Percentiles rank a stretch among this genome's conserved stretches.
phyloP scores from a whole-genome alignment of 2,113 vertebrate species.

The Fukomys damarensis region DNA sequence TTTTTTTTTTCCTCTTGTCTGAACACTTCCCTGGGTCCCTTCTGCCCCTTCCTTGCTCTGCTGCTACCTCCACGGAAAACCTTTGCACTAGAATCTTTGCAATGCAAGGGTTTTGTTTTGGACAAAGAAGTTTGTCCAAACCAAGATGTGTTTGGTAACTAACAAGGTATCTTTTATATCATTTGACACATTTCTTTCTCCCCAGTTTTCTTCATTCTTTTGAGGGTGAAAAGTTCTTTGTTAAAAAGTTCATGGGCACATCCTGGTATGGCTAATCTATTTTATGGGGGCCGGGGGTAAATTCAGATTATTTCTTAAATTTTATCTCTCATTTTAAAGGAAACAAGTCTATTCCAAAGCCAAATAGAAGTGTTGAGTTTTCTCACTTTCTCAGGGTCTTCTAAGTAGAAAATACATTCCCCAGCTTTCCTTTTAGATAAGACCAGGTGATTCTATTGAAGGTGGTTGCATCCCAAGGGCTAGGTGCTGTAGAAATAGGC shows the following conservation, averaged over 20 bases:
- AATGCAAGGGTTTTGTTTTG: background rate
- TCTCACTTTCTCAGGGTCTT: background rate
- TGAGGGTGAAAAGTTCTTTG: background rate
- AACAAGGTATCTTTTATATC: background rate
- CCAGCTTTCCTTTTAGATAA: background rate
- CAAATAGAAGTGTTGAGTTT: background rate
- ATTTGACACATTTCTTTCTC: background rate
- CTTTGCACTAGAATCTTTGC: background rate
- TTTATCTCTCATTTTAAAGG: background rate
- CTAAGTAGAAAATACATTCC: background rate
- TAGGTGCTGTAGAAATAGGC: background rate
- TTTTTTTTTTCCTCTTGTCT: background rate
- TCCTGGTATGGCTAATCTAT: background rate
- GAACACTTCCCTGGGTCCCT: background rate
- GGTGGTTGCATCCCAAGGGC: background rate
- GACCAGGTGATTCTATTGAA: background rate
- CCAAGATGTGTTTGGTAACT: background rate
- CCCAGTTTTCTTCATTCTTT: conserved; percentile 17
- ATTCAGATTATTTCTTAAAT: conserved; percentile 26
- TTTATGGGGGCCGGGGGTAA: background rate
- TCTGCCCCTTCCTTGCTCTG: background rate
- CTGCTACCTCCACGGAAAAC: background rate
- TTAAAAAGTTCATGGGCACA: background rate
- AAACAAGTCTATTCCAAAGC: conserved; percentile 32
- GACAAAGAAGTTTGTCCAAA: background rate